Percentiles rank a stretch among this genome's conserved stretches.
Evolutionary conservation across 2,797 vertebrate genomes (phyloP).

Genomic region (Ceyx erithaca): DNA sequence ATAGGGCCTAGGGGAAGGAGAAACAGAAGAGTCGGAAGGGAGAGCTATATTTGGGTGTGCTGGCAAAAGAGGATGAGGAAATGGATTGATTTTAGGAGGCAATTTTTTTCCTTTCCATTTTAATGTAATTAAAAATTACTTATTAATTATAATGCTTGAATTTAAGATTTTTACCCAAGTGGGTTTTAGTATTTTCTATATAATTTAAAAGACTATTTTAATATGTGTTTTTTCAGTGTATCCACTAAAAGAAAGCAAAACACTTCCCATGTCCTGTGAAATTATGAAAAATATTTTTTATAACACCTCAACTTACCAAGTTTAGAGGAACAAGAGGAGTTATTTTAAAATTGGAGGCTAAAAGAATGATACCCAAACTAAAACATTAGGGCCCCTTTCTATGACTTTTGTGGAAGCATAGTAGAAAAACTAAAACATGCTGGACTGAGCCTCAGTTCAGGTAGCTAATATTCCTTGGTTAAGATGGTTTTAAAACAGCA

Average conservation of each 20-base stretch:
- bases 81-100: not conserved
- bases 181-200: not conserved
- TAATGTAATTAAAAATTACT: not conserved
- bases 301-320: rapidly evolving
- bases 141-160: not conserved
- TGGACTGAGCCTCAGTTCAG: not conserved
- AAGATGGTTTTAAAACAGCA: not conserved
- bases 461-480: not conserved
- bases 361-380: not conserved
- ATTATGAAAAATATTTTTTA: not conserved
- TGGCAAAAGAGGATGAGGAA: not conserved
- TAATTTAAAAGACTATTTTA: not conserved
- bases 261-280: not conserved
- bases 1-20: constrained; percentile 8
- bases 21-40: not conserved
- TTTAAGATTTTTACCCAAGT: not conserved
- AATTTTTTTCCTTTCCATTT: not conserved
- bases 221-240: not conserved
- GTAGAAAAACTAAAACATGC: not conserved
- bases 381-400: not conserved
- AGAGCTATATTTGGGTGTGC: not conserved
- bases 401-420: not conserved
- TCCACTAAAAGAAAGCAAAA: not conserved
- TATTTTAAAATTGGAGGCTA: not conserved
- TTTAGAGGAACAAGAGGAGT: not conserved